A percentile compares a stretch with the other conserved stretches of the same genome.
These are phyloP conservation scores for Lissocephala sabroskyi DNA, from an alignment of 2,888 invertebrate species.

Conservation along the genomic window DNA sequence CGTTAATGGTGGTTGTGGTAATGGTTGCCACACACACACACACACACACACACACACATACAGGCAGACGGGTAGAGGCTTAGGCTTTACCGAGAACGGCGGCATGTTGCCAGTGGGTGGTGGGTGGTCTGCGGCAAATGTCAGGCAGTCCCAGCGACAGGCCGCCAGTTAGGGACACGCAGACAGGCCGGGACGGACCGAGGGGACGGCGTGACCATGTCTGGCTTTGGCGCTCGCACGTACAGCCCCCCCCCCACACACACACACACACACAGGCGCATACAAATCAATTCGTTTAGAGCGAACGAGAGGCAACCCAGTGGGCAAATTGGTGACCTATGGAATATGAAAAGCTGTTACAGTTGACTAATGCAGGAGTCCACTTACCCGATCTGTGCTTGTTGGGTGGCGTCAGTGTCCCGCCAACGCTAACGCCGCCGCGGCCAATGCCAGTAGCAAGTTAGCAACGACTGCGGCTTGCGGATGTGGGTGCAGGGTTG, in stretches of 20 bases:
- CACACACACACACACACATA: slow-evolving; percentile 19
- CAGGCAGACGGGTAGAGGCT: slow-evolving; percentile 9
- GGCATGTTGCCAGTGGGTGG: slow-evolving; percentile 63
- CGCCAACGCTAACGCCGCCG: slow-evolving; percentile 44
- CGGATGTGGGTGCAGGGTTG: slow-evolving; percentile 18
- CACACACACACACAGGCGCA: slow-evolving; percentile 29
- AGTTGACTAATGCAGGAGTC: no score
- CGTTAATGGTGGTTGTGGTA: slow-evolving; percentile 63
- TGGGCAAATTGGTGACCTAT: slow-evolving; percentile 17
- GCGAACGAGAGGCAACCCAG: slow-evolving; percentile 45
- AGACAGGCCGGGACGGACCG: slow-evolving; percentile 33
- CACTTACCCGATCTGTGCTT: no score
- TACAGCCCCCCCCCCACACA: slow-evolving; percentile 38
- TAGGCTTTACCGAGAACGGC: slow-evolving; percentile 54
- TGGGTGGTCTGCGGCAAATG: slow-evolving; percentile 60
- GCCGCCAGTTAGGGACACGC: slow-evolving; percentile 29
- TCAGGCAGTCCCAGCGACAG: slow-evolving; percentile 45
- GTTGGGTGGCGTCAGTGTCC: slow-evolving; percentile 46
- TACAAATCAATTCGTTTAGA: slow-evolving; percentile 62
- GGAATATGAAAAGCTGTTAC: no score
- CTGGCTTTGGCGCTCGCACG: slow-evolving; percentile 59
- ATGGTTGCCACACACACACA: slow-evolving; percentile 57
- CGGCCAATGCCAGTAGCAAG: slow-evolving; percentile 38
- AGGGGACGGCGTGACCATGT: slow-evolving; percentile 59
- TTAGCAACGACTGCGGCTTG: slow-evolving; percentile 52